phyloP scores from a whole-genome alignment of 1,140 invertebrate species.

The Zaprionus ornatus region DNA sequence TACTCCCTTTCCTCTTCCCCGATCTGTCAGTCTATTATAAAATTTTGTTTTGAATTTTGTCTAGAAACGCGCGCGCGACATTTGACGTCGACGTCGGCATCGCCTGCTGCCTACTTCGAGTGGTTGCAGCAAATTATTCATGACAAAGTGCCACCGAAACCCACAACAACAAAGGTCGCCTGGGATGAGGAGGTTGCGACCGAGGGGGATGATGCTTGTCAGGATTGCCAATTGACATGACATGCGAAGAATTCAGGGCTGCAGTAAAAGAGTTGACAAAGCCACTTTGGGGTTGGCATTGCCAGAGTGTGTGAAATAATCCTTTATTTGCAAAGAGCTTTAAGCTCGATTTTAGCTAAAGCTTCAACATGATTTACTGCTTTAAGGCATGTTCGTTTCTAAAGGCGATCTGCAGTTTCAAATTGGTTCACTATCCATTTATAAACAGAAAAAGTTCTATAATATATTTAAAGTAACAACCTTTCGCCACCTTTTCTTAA shows the following conservation, averaged over 20 bases:
- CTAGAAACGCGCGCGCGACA: slow-evolving; percentile 67
- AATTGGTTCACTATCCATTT: no score
- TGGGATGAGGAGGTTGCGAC: neutral
- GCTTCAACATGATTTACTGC: neutral
- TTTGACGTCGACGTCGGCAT: slow-evolving; percentile 29
- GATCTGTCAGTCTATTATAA: slow-evolving; percentile 69
- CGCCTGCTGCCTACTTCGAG: slow-evolving; percentile 56
- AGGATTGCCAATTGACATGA: slow-evolving; percentile 31
- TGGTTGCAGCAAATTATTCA: slow-evolving; percentile 78
- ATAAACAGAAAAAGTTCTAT: neutral
- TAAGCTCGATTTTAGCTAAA: neutral
- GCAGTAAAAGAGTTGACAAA: neutral
- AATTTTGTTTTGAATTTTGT: slow-evolving; percentile 74
- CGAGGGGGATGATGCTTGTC: slow-evolving; percentile 5
- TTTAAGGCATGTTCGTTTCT: neutral
- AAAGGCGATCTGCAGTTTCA: no score
- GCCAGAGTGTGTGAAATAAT: neutral
- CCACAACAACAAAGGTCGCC: slow-evolving; percentile 22
- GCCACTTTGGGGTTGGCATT: neutral
- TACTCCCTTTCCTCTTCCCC: neutral
- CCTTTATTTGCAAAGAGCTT: neutral
- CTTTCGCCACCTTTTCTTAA: no score
- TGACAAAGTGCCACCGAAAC: slow-evolving; percentile 58
- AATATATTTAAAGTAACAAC: no score
- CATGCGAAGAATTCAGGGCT: slow-evolving; percentile 23